A percentile compares a stretch with the other conserved stretches of the same genome.
Conservation (phyloP, 2,797 vertebrate genomes). For the Acrossocheilus fasciatus region DNA sequence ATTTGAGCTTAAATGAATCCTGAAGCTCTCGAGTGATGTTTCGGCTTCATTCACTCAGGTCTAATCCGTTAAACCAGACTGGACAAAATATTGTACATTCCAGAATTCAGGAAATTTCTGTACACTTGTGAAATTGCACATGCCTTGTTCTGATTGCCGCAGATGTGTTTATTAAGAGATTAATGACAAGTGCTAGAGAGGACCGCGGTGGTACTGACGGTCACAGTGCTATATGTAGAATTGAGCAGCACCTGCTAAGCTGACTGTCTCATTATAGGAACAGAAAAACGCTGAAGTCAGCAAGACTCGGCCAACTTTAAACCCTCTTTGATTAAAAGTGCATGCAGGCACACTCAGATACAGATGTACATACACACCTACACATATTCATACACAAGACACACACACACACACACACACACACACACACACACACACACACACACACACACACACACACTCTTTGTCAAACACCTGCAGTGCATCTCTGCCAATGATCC, state of each 20-base stretch:
- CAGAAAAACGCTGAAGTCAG: conserved; percentile 53
- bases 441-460: not conserved
- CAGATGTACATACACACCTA: conserved; percentile 42
- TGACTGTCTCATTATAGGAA: conserved; percentile 68
- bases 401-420: not conserved
- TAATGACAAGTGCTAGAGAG: conserved; percentile 25
- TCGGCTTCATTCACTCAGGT: conserved; percentile 35
- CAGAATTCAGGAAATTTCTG: not conserved
- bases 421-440: conserved; percentile 34
- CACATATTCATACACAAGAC: conserved; percentile 15
- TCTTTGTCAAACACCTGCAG: conserved; percentile 35
- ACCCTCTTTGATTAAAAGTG: conserved; percentile 56
- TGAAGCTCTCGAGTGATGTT: conserved; percentile 31
- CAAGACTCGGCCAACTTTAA: conserved; percentile 49
- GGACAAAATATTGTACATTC: conserved; percentile 13
- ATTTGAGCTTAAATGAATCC: conserved; percentile 50
- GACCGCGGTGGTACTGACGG: not conserved
- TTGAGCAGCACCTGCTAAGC: conserved; percentile 38
- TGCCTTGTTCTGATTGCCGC: conserved; percentile 7
- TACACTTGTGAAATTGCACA: not conserved
- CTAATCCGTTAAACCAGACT: conserved; percentile 45
- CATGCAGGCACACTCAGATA: not conserved
- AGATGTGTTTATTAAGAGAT: conserved; percentile 25
- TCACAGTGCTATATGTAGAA: conserved; percentile 20
- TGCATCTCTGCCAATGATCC: conserved; percentile 39